Base-by-base conservation (phyloP, 2,113 vertebrate genomes). In the Neotoma lepida region DNA sequence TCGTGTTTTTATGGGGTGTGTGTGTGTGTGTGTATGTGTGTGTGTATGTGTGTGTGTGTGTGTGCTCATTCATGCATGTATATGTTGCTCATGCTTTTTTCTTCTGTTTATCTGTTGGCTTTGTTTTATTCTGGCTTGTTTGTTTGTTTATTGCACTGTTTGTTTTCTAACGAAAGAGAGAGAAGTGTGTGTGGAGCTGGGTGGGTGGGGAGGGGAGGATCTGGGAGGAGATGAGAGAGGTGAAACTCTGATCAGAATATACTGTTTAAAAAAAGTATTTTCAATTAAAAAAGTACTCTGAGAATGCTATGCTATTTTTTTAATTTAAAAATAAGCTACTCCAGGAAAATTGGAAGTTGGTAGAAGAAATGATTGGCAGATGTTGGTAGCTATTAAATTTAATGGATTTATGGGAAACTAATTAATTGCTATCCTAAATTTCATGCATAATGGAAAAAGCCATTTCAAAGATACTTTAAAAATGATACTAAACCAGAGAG, bases 311-410 rank as follows among this genome's bases (percentile, higher is more conserved):
- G 26, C 44, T 26, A 15, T 76, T 26, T 44, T 70, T 76, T 76
- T 46, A 30, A 14, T 46, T 76, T 76, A 46, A 30, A 76, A 28
- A 46, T 76, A 76, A 30, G 24, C 41, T 77, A 51, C 30, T 77
- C 76, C 46, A 35, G 46, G 46, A 78, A 35, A 33, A 78, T 35
- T 51, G 46, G 76, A 51, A 9, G 76, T 35, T 88, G 35, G 78
- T 54, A 12, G 64, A 68, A 74, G 28, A 96, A 90, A 88, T 85
- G 54, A 80, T 22, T 80, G 63, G 9, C 39, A 94, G 84, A 61
- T 66, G 13, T 58, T 76, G 44, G 6, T 14, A 81, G 51, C 20
- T 58, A 56, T 56, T 39, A 39, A 56, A 56, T 7, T 22, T 88
- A 87, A 71, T 88, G 9, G 3, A 13, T 33, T 70, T 49, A 41